phyloP scores from a whole-genome alignment of 2,113 vertebrate species.

The Daphoenositta chrysoptera region DNA sequence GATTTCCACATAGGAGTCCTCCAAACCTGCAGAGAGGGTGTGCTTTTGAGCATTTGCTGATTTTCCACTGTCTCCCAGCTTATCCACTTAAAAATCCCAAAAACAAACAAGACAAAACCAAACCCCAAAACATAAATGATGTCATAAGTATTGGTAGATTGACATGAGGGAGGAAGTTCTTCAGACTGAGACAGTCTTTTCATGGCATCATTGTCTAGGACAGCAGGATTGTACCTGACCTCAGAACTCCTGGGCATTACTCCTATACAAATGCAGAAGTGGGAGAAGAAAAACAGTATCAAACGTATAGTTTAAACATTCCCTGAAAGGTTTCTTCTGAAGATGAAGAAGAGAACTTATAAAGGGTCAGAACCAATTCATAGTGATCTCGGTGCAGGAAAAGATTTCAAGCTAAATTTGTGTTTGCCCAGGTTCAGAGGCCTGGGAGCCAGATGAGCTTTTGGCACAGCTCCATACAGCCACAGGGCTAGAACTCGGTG shows the following conservation, averaged over 20 bases:
- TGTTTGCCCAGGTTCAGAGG: background rate
- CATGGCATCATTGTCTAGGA: background rate
- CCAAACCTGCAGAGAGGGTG: background rate
- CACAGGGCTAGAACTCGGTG: background rate
- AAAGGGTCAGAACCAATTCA: background rate
- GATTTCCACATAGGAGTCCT: background rate
- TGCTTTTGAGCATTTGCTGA: background rate
- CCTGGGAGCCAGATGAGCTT: background rate
- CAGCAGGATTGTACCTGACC: background rate
- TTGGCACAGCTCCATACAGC: background rate
- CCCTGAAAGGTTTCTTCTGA: background rate
- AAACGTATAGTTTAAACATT: background rate
- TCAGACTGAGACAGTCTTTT: background rate
- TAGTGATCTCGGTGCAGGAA: background rate
- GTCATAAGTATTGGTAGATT: background rate
- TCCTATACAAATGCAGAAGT: background rate
- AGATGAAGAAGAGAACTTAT: background rate
- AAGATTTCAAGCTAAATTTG: background rate
- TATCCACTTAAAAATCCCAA: background rate
- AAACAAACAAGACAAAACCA: background rate
- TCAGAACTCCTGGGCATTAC: background rate
- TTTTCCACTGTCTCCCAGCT: background rate
- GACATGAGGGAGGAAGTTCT: background rate
- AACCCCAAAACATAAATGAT: background rate
- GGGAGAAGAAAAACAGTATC: background rate